Conservation (phyloP, 2,888 invertebrate genomes). For the Drosophila paranaensis region DNA sequence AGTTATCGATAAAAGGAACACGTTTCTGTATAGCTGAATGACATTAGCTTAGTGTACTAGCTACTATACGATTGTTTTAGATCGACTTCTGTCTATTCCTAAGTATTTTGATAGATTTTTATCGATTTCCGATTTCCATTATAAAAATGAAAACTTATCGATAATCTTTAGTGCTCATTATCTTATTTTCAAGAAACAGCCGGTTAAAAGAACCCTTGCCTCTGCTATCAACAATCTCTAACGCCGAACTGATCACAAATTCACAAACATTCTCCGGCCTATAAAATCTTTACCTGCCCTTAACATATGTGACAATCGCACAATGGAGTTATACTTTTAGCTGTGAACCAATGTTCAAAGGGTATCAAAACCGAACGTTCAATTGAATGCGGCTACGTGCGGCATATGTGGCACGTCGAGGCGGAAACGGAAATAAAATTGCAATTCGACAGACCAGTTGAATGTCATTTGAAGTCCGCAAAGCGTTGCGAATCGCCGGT, state of each 20-base stretch:
- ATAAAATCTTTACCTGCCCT: neutral
- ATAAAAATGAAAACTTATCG: no score
- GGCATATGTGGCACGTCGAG: conserved; percentile 61
- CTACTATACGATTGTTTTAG: no score
- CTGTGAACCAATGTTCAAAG: neutral
- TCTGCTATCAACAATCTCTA: neutral
- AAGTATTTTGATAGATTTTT: no score
- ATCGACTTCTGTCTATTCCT: no score
- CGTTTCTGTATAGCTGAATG: no score
- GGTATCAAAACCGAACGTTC: conserved; percentile 26
- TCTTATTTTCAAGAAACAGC: no score
- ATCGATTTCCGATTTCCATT: no score
- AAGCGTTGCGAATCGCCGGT: conserved; percentile 63
- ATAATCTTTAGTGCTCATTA: neutral
- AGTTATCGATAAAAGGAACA: no score
- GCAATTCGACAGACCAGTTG: conserved; percentile 73
- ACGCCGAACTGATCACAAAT: neutral
- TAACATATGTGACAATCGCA: no score
- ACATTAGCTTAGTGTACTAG: no score
- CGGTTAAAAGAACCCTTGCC: neutral
- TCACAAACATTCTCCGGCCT: neutral
- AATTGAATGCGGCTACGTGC: conserved; percentile 63
- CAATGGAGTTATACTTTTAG: neutral
- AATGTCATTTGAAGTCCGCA: conserved; percentile 61
- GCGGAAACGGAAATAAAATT: conserved; percentile 72